Percentiles rank a stretch among this genome's conserved stretches.
phyloP scores from a whole-genome alignment of 2,113 vertebrate species.

The Nipponia nippon region DNA sequence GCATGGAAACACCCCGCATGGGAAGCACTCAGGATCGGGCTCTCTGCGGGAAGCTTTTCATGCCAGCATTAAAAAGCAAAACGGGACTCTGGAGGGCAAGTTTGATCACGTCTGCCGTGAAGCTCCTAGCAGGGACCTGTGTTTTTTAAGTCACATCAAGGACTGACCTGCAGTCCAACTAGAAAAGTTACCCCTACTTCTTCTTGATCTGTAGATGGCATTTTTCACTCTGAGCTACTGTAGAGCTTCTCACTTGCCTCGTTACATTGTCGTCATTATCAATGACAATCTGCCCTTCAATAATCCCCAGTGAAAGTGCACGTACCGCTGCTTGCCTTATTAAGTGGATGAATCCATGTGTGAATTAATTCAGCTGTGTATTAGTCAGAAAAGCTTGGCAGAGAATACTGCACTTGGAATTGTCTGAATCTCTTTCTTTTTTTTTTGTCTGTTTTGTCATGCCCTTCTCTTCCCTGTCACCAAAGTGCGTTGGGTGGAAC shows the following conservation, averaged over 20 bases:
- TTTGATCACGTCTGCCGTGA: background rate
- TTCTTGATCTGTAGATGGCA: background rate
- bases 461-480: background rate
- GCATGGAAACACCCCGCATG: rapidly evolving
- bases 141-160: background rate
- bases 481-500: background rate
- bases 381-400: background rate
- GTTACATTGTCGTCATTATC: background rate
- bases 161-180: background rate
- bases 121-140: background rate
- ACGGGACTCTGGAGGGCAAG: background rate
- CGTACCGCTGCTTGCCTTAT: background rate
- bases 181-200: background rate
- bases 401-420: background rate
- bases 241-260: background rate
- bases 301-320: background rate
- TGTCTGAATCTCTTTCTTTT: background rate
- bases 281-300: background rate
- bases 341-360: background rate
- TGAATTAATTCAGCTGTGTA: background rate
- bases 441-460: background rate
- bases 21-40: rapidly evolving
- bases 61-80: background rate
- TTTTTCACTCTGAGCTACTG: background rate
- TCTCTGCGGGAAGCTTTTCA: background rate